Conservation (phyloP, 2,888 invertebrate species). For the Latrodectus elegans region DNA sequence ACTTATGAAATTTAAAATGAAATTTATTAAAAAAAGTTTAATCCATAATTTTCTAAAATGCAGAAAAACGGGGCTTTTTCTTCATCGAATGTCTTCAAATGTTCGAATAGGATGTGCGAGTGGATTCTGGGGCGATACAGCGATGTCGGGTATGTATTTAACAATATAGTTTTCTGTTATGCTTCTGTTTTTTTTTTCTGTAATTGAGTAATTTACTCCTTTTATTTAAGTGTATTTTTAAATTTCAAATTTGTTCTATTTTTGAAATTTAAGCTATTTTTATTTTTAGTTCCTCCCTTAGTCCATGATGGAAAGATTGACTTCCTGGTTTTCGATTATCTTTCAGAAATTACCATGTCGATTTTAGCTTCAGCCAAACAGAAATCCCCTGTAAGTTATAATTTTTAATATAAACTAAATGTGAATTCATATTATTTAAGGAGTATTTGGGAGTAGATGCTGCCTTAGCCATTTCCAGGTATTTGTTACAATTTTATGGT, state of each 20-base stretch:
- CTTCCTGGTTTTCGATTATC: constrained; percentile 77
- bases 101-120: constrained; percentile 76
- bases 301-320: constrained; percentile 76
- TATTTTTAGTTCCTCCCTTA: constrained; percentile 76
- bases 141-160: constrained; percentile 78
- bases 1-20: constrained; percentile 10
- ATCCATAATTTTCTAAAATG: constrained; percentile 52
- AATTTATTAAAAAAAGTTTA: not conserved
- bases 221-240: no score
- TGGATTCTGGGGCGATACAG: constrained; percentile 78
- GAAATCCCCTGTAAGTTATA: constrained; percentile 75
- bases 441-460: not conserved
- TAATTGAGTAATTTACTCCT: no score
- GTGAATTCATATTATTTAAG: not conserved
- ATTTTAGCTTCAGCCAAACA: constrained; percentile 76
- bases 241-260: no score
- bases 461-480: no score
- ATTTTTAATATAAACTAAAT: not conserved
- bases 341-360: constrained; percentile 78
- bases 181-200: no score
- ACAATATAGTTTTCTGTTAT: constrained; percentile 76
- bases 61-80: constrained; percentile 15
- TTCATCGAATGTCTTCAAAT: constrained; percentile 45
- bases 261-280: no score
- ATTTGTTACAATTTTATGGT: no score